A percentile compares a stretch with the other conserved stretches of the same genome.
Conservation (phyloP, 2,113 vertebrate genomes). For the Baryphthengus martii region DNA sequence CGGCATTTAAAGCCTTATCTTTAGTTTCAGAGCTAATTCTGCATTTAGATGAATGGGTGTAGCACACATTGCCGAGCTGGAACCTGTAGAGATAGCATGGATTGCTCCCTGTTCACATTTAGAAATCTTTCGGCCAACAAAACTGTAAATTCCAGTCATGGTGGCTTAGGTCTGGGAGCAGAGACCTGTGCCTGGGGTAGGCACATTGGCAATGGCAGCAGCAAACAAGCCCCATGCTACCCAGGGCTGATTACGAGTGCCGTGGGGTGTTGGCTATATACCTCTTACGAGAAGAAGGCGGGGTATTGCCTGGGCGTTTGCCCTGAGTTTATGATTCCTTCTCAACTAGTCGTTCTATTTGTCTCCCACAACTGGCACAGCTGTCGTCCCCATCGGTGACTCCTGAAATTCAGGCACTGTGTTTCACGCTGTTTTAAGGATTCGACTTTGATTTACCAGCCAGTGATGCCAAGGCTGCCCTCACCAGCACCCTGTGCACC, state of each 20-base stretch:
- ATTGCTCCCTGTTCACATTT: background rate
- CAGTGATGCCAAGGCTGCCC: background rate
- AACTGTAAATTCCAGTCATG: background rate
- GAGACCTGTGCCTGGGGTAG: background rate
- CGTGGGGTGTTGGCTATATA: background rate
- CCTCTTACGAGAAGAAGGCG: background rate
- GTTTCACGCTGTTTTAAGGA: background rate
- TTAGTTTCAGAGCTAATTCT: constrained; percentile 34
- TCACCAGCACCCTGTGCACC: rapidly evolving
- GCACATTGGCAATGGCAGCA: background rate
- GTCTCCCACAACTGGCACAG: background rate
- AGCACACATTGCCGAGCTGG: background rate
- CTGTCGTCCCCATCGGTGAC: background rate
- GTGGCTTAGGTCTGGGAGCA: background rate
- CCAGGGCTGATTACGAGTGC: background rate
- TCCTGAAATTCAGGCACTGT: background rate
- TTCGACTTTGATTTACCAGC: background rate
- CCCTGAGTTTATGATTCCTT: background rate
- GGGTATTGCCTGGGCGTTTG: background rate
- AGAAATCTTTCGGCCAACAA: background rate
- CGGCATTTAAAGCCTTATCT: constrained; percentile 40
- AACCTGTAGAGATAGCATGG: background rate
- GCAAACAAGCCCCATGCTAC: background rate
- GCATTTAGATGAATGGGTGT: constrained; percentile 55
- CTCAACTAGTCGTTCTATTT: background rate